These are phyloP conservation scores for Brachionus sp. DNA, from an alignment of 1,140 invertebrate genomes.

Conservation along the genomic window DNA sequence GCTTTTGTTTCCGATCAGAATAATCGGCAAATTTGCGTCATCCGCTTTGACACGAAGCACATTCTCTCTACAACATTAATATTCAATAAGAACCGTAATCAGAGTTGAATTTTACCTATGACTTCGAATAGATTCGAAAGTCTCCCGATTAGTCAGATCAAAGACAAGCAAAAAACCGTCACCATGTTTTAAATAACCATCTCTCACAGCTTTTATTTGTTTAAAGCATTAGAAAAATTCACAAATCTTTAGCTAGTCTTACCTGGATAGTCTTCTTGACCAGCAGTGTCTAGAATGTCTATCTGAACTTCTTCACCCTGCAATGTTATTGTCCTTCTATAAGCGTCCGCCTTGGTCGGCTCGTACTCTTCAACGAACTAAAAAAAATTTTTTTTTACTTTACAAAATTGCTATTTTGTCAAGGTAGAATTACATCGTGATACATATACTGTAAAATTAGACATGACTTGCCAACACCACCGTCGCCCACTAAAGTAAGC, in stretches of 20 bases:
- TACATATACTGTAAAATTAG: constrained; percentile 99
- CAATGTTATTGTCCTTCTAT: constrained; percentile 87
- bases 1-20: constrained; percentile 96
- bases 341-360: constrained; percentile 99
- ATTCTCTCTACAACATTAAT: constrained; percentile 72
- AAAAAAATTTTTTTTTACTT: neutral
- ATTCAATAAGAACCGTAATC: constrained; percentile 59
- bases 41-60: constrained; percentile 97
- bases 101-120: neutral
- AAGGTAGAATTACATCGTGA: constrained; percentile 73
- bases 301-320: constrained; percentile 91
- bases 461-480: constrained; percentile 97
- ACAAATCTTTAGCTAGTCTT: neutral
- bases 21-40: constrained; percentile 86
- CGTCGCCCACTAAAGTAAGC: constrained; percentile 99
- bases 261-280: constrained; percentile 94
- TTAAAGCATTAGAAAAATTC: neutral
- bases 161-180: constrained; percentile 99
- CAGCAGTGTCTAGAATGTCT: constrained; percentile 97
- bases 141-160: constrained; percentile 97
- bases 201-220: constrained; percentile 63
- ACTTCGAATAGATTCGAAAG: constrained; percentile 81
- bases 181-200: constrained; percentile 98
- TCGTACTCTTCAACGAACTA: constrained; percentile 99
- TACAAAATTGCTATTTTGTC: neutral